phyloP scores from a whole-genome alignment of 2,888 invertebrate genomes.

The Sinopyrophorus schimmeli region DNA sequence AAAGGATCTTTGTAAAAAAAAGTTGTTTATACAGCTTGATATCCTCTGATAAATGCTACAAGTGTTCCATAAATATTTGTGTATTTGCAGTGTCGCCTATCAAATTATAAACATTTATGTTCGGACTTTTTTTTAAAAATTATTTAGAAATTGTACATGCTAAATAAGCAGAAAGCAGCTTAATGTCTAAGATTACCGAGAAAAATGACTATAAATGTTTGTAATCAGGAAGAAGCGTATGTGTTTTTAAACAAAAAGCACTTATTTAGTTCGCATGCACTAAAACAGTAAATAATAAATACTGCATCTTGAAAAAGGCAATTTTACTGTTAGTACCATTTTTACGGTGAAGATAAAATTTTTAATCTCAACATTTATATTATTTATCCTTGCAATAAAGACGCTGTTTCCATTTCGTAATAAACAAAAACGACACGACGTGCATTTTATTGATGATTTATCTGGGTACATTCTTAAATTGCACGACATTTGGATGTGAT shows the following conservation, averaged over 20 bases:
- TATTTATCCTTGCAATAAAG: conserved; percentile 30
- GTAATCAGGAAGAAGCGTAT: too few species aligned
- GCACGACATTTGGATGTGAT: conserved; percentile 41
- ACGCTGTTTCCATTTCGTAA: conserved; percentile 26
- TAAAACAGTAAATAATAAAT: conserved; percentile 32
- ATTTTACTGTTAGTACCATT: conserved; percentile 24
- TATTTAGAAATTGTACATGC: too few species aligned
- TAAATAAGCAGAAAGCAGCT: too few species aligned
- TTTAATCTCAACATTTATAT: conserved; percentile 30
- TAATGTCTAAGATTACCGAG: too few species aligned
- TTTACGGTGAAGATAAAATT: conserved; percentile 30
- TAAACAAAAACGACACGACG: conserved; percentile 25
- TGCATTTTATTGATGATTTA: conserved; percentile 30
- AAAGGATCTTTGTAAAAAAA: conserved; percentile 26
- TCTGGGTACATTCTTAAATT: conserved; percentile 37
- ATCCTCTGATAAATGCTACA: conserved; percentile 26
- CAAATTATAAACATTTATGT: conserved; percentile 31
- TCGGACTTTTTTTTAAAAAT: too few species aligned
- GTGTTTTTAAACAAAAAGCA: conserved; percentile 16
- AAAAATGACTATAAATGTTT: too few species aligned
- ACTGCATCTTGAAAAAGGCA: conserved; percentile 28
- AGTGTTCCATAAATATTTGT: conserved; percentile 31
- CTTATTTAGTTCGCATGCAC: conserved; percentile 25
- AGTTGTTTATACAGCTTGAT: conserved; percentile 29
- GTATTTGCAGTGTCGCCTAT: conserved; percentile 12